A percentile compares a stretch with the other conserved stretches of the same genome.
Evolutionary conservation across 2,797 vertebrate species (phyloP).

Genomic region (Mormyrus proboscirostris): DNA sequence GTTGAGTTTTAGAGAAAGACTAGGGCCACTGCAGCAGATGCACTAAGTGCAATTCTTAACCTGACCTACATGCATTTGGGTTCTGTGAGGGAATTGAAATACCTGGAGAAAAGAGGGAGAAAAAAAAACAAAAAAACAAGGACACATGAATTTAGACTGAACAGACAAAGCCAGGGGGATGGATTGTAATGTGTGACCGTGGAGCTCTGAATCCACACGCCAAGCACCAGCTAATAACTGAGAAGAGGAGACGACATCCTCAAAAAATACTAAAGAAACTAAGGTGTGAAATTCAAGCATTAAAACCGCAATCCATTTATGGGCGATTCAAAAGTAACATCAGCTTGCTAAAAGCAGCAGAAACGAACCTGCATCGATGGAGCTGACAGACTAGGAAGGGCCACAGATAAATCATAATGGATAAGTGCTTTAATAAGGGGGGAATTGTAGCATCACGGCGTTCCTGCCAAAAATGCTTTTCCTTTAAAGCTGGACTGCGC

Average conservation of each 20-base stretch:
- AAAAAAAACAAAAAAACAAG: not conserved
- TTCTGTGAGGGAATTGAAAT: not conserved
- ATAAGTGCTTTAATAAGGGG: not conserved
- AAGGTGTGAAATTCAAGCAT: not conserved
- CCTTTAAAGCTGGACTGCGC: not conserved
- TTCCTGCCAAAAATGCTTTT: not conserved
- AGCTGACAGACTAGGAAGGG: not conserved
- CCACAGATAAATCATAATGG: not conserved
- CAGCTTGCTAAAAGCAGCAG: not conserved
- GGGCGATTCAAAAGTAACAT: not conserved
- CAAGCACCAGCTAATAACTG: not conserved
- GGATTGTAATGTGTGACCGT: conserved; percentile 1
- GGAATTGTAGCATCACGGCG: not conserved
- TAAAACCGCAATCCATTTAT: not conserved
- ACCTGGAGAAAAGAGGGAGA: not conserved
- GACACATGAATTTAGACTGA: conserved; percentile 13
- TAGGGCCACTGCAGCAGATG: not conserved
- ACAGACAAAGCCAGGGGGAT: conserved; percentile 7
- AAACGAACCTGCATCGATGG: not conserved
- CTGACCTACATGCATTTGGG: not conserved
- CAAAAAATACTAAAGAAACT: not conserved
- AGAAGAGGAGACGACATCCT: not conserved
- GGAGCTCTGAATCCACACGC: not conserved
- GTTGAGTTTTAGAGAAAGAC: not conserved
- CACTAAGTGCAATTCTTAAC: not conserved